Evolutionary conservation across 2,113 vertebrate genomes (phyloP), one percentile per base, ranked within the genome.

Genomic region (Pseudorectes ferrugineus): DNA sequence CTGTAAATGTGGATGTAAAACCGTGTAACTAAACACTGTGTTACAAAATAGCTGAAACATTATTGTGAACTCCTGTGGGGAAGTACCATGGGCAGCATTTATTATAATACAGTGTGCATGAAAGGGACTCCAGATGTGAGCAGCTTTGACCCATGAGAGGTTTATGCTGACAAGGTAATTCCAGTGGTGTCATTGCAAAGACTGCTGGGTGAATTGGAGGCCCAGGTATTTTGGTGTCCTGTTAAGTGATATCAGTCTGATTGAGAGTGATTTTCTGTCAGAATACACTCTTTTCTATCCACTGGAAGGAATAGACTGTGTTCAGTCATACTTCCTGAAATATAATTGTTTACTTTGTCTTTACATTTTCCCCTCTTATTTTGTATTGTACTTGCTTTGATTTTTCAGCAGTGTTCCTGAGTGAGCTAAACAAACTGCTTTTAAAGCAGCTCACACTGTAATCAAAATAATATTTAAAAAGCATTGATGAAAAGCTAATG

Each of bases 381-480:
- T 97, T 93, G 49, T 89, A 16, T 59, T 84, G 26, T 92, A 74
- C 80, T 88, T 87, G 43, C 80, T 96, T 92, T 97, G 74, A 89
- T 96, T 95, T 76, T 61, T 96, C 72, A 84, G 52, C 26, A 71
- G 42, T 55, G 28, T 55, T 91, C 38, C 43, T 52, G 52, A 85
- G 43, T 28, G 49, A 79, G 24, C 94, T 95, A 88, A 54, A 81
- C 88, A 97, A 96, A 85, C 92, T 85, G 63, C 85, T 95, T 93
- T 93, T 95, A 96, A 96, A 97, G 80, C 48, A 76, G 59, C 54
- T 96, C 45, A 77, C n/a, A 9, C n/a, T 49, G 54, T 85, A 84
- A 88, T 94, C 77, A 96, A 96, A 95, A 79, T 96, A 94, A 75
- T 95, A 89, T 91, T 97, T 96, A 5, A 67, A 95, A 96, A 97